Base-by-base conservation (phyloP, 2,888 invertebrate genomes). In the Brenthis ino region DNA sequence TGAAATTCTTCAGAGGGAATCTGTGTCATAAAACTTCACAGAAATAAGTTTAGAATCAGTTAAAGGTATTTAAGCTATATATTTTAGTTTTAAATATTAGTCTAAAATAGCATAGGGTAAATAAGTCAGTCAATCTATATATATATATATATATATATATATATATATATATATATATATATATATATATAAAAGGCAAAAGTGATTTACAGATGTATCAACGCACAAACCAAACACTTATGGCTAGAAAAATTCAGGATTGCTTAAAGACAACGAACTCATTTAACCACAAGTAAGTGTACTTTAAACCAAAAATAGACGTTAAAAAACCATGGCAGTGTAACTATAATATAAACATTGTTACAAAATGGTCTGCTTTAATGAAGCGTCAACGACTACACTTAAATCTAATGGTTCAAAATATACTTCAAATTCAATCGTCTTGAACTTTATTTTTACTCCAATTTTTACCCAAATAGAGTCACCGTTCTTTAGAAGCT, bases 291-390 rank as follows among this genome's bases (percentile, higher is more conserved):
- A 24, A 47, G 14, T 14, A 24, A 13, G 20, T n/a, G 14, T n/a
- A 8, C 37, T 43, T 43, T 11, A 11, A 28, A 28, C 60, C 50
- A 2, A 60, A 60, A 60, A 60, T 60, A 60, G 60, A 60, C 4
- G 48, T 50, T 60, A 60, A 60, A 58, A 60, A 60, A 28, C 60
- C 37, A 11, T 43, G 8, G 5, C 28, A 68, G 68, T 65, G 61
- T 61, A 60, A 64, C 68, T 68, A 61, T 51, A 70, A 67, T 28
- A 61, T 68, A 70, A 70, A 67, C 70, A 70, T 43, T 67, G 51
- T 54, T 63, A 58, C 16, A 50, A 51, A 20, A 68, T 68, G 64
- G 48, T 71, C 55, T 16, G 24, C 61, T 67, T 58, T 57, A 57
- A 67, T 67, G 61, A 57, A 60, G 64, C 55, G 69, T 71, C 71